Conservation (phyloP, 2,888 invertebrate species). For the Sinotaia quadrata region DNA sequence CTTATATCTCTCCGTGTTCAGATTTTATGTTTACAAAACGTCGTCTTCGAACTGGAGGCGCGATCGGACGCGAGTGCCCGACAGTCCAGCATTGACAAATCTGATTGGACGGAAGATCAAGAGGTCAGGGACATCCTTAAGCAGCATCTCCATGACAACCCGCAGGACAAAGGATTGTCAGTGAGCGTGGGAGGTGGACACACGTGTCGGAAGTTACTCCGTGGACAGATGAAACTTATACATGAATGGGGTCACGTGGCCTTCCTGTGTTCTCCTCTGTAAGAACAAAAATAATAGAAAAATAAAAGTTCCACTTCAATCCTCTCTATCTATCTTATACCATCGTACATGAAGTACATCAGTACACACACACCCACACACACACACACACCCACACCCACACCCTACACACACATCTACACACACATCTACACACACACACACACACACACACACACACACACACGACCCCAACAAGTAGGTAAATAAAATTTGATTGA, state of each 20-base stretch:
- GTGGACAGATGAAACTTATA: conserved; percentile 89
- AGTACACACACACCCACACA: not conserved
- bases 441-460: too few species aligned
- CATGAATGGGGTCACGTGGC: conserved; percentile 86
- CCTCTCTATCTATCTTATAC: not conserved
- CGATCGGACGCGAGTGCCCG: not conserved
- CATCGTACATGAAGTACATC: not conserved
- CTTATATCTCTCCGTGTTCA: conserved; percentile 69
- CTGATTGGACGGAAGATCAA: not conserved
- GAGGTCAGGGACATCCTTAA: not conserved
- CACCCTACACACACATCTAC: too few species aligned
- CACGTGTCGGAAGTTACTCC: conserved; percentile 74
- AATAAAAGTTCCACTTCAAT: not conserved
- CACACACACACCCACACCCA: not conserved
- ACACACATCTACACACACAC: too few species aligned
- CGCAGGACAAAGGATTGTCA: conserved; percentile 5
- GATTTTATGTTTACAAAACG: conserved; percentile 85
- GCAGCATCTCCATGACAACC: conserved; percentile 3
- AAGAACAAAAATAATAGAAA: conserved; percentile 74
- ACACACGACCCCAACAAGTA: too few species aligned
- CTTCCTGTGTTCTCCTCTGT: conserved; percentile 91
- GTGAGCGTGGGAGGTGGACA: not conserved
- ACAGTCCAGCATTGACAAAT: not conserved
- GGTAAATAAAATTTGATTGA: too few species aligned
- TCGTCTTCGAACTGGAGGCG: conserved; percentile 86